Base-by-base conservation (phyloP, 2,888 invertebrate genomes). In the Phanerotoma sp. region DNA sequence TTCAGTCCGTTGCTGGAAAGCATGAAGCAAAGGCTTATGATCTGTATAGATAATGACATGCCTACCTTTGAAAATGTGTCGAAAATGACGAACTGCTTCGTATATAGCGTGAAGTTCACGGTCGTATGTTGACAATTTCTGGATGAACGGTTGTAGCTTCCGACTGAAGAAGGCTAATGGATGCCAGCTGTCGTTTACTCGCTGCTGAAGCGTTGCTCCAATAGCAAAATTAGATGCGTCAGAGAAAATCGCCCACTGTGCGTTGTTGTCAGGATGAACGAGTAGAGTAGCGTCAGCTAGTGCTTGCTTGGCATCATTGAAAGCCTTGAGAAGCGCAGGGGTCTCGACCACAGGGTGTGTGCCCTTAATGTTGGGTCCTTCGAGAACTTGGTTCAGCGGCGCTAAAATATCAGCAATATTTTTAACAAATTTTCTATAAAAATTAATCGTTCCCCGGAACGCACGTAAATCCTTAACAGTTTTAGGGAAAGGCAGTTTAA, bases 151-250 rank as follows among this genome's bases (percentile, higher is more conserved):
- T 7, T 25, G 3, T 5, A 45, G 32, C 20, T 45, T 45, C n/a
- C 32, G 32, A 11, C 45, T 45, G 32, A 45, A 45, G n/a, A 32
- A 45, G 5, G 18, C 32, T 7, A 45, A 28, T 45, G 45, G 45
- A 28, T 28, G 44, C 44, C 28, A 44, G 9, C 11, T 32, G 9
- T 60, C 47, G 3, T 62, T 41, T 4, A 58, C 54, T 0, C 41
- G 20, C 57, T 78, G 77, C 48, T 78, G 73, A 7, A 79, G 48
- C 0, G 66, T 70, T 2, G 74, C 75, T 1, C 77, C 78, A 4
- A 77, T 66, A 3, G 76, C 69, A 1, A 32, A 54, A 38, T 76
- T 71, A 0, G 77, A 78, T 2, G 5, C 67, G 13, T 33, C 33
- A n/a, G 33, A 11, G n/a, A 32, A 45, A 30, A 45, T 32, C 6